Base-by-base conservation (phyloP, 2,797 vertebrate genomes). In the Falco peregrinus region DNA sequence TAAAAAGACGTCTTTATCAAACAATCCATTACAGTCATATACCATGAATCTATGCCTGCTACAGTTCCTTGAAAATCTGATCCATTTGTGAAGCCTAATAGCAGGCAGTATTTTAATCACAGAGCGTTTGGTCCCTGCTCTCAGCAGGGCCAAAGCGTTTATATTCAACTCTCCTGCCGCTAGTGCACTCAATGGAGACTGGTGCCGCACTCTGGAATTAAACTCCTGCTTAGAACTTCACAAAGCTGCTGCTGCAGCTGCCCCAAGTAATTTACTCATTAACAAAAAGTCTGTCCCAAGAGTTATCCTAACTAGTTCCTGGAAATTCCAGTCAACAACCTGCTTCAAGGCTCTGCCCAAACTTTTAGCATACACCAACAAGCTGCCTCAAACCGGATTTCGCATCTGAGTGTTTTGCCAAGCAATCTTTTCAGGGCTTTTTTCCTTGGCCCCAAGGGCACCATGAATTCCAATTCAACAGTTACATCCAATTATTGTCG, bases 11-110 rank as follows among this genome's bases (percentile, higher is more conserved):
- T 48, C 39, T 63, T 80, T 39, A 70, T 37, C 35, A 74, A 60
- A 54, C 47, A 57, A 68, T 53, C 50, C n/a, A 16, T 4, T 63
- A 28, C 7, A 74, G 68, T 73, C 28, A n/a, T 73, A 16, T 8
- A 73, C 24, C 26, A 50, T 13, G 10, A 75, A 56, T 63, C 57
- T 50, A 22, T 16, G 51, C 6, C 13, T 68, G 39, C 25, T 71
- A 84, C 9, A 61, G n/a, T 73, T 47, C 60, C 45, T 22, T 71
- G 65, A 95, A 94, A 81, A 90, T 21, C 54, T 10, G 47, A 85
- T 65, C 35, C 17, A 77, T 56, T 84, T 47, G 60, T 25, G 39
- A 80, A 70, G 31, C 28, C 25, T 39, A 70, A 56, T 1, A 80
- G 76, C 12, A 86, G 48, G 17, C 51, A 77, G 64, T n/a, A 63